Evolutionary conservation across 2,888 invertebrate species (phyloP).

Genomic region (Ferrisia virgata): DNA sequence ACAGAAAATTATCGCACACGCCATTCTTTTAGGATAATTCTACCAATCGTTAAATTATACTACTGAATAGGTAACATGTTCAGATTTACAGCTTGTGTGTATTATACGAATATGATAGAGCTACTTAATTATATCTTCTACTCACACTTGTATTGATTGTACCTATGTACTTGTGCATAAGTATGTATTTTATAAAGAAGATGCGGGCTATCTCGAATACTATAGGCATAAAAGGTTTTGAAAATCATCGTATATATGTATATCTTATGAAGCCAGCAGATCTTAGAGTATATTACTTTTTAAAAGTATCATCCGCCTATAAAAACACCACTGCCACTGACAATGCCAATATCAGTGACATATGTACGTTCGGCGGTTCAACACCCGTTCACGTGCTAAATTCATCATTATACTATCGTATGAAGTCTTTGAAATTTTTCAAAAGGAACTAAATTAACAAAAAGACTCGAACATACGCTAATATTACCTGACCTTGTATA

Average conservation of each 20-base stretch:
- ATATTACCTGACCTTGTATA: constrained; percentile 8
- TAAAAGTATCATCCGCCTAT: not conserved
- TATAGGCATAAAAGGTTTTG: not conserved
- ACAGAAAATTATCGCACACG: not conserved
- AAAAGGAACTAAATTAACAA: constrained; percentile 13
- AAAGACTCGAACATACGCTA: constrained; percentile 7
- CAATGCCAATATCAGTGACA: constrained; percentile 13
- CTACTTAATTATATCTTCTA: not conserved
- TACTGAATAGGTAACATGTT: not conserved
- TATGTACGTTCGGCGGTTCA: constrained; percentile 23
- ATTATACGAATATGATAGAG: not conserved
- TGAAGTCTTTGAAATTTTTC: not conserved
- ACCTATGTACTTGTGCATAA: too few species aligned
- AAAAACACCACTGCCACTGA: not conserved
- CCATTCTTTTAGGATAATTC: not conserved
- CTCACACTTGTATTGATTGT: too few species aligned
- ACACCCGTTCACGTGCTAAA: constrained; percentile 27
- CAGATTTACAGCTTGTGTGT: not conserved
- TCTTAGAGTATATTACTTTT: not conserved
- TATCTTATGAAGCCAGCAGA: not conserved
- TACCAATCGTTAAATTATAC: not conserved
- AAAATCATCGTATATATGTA: not conserved
- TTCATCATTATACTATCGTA: not conserved
- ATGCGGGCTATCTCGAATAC: not conserved
- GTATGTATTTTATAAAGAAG: not conserved